Evolutionary conservation across 2,888 invertebrate species (phyloP).

Genomic region (Cephus runcator): DNA sequence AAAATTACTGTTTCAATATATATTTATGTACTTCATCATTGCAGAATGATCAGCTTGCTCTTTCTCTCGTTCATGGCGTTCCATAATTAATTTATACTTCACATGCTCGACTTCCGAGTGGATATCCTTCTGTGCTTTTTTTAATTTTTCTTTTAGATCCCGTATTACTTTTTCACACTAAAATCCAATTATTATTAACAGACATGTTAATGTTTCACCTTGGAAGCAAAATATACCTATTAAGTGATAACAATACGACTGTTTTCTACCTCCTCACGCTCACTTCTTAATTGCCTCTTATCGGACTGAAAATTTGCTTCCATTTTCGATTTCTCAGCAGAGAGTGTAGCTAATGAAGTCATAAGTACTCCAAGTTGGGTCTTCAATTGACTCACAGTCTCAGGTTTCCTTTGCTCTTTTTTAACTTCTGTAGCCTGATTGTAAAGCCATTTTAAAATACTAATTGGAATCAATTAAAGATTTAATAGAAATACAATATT

Average conservation of each 20-base stretch:
- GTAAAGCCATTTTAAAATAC: neutral
- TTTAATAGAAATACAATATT: neutral
- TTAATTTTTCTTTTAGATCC: slow-evolving; percentile 72
- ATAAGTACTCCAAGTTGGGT: slow-evolving; percentile 73
- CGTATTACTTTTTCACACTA: slow-evolving; percentile 72
- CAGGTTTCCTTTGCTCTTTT: slow-evolving; percentile 41
- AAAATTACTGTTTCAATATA: neutral
- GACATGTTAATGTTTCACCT: neutral
- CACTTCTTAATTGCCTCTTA: slow-evolving; percentile 72
- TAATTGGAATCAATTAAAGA: neutral
- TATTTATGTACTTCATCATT: slow-evolving; percentile 73
- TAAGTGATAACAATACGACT: neutral
- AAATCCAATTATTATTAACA: slow-evolving; percentile 12
- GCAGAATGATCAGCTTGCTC: slow-evolving; percentile 82
- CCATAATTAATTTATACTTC: slow-evolving; percentile 79
- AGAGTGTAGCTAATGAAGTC: slow-evolving; percentile 79
- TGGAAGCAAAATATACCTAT: neutral
- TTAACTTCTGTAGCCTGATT: slow-evolving; percentile 1
- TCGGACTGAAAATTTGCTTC: slow-evolving; percentile 85
- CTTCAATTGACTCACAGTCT: slow-evolving; percentile 57
- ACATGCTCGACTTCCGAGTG: slow-evolving; percentile 74
- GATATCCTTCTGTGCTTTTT: slow-evolving; percentile 69
- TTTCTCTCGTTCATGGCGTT: slow-evolving; percentile 84
- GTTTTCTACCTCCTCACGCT: slow-evolving; percentile 64
- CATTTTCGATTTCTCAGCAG: slow-evolving; percentile 85